Evolutionary conservation across 2,797 vertebrate species (phyloP), one percentile per base, ranked within the genome.

Genomic region (Spinibarbus caldwelli): DNA sequence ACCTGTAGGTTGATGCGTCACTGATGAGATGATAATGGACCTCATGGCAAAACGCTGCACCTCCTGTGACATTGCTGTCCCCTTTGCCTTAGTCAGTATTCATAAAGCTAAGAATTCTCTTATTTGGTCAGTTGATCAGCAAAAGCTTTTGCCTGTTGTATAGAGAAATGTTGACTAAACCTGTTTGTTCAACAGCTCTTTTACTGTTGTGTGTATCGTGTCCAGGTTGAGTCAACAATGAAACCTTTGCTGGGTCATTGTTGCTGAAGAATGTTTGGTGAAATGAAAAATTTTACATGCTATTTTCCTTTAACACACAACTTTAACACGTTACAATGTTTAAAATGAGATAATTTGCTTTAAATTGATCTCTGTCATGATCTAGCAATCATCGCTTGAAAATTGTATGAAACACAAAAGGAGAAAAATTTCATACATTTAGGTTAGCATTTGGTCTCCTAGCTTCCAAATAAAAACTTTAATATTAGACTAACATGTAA

Each of bases 1-100:
- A 36, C 72, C 78, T 76, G 2, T 11, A 38, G 59, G n/a, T 19
- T 49, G n/a, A 82, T 72, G 66, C 49, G 54, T 83, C 76, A 78
- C 73, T 76, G 38, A 59, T 59, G 36, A 84, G 68, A 75, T 82
- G 14, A 86, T 87, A 54, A 82, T 7, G 45, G 29, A 83, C 59
- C 23, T 84, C 36, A 76, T 78, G 80, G 86, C 86, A 87, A 85
- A 86, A 36, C 43, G 59, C 52, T 34, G 41, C 21, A 49, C 26
- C 11, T 78, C 34, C 12, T 29, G 36, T 10, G 23, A 83, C 57
- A 89, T 68, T 41, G 9, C 41, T 73, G 1, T 78, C 1, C 12
- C 67, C 34, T 64, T 86, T 76, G 34, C 38, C 67, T 80, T 41
- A 83, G 49, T 81, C 64, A 82, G 29, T 66, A 45, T 31, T 49